Evolutionary conservation across 2,888 invertebrate species (phyloP), one percentile per base, ranked within the genome.

Genomic region (Nineta flava): DNA sequence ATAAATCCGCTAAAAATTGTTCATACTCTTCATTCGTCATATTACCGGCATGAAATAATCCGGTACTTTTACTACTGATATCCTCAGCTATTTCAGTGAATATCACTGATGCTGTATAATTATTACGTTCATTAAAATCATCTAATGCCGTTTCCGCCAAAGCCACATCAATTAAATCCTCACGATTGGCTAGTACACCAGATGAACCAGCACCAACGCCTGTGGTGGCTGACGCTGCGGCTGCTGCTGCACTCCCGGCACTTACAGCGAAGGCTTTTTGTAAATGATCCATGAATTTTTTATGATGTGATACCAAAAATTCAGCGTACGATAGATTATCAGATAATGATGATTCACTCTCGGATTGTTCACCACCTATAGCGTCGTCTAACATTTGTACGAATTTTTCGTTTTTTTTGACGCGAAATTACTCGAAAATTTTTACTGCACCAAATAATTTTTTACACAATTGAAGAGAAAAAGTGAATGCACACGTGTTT

Each of bases 1-100:
- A 78, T 49, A 78, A 72, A 58, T 78, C 78, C 49, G 76, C 74
- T 51, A 76, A 65, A 53, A 76, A 72, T 53, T 74, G 70, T 50
- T 75, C 72, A 57, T 75, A 74, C 53, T 72, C 72, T 6, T 64
- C 67, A 55, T 73, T 72, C 1, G 54, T 41, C 41, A 48, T 42
- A 19, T 41, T 42, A n/a, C 38, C 38, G 15, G 15, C 38, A 38
- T 38, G n/a, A 15, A 38, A 38, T 4, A 38, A 13, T 13, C 15
- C 15, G 7, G 10, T 38, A 38, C 4, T 38, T 15, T 15, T 15
- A 38, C 5, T 6, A 38, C 32, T 32, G 7, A 38, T 13, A 38
- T 38, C 38, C 6, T 38, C 38, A n/a, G 38, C 15, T 38, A 38
- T 5, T 38, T 38, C 38, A 15, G 38, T 38, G 7, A 38, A 38